Base-by-base conservation (phyloP, 2,888 invertebrate genomes). In the Slavum lentiscoides region DNA sequence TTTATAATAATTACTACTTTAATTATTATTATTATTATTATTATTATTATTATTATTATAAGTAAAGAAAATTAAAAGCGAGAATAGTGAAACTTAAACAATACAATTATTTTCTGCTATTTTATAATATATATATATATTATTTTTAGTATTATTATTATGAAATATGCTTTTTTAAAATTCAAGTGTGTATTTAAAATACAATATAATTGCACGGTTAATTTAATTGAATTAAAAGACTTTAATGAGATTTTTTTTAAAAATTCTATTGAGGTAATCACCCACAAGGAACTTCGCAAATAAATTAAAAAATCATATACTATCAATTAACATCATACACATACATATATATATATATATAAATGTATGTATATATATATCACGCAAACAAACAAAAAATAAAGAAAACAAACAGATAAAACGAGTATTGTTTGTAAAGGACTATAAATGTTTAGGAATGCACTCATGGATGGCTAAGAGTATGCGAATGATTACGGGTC, bases 391-490 rank as follows among this genome's bases (percentile, higher is more conserved):
- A 77, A 77, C 62, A 62, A 70, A 53, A 70, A 77, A 53, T 70
- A 77, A 70, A 69, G 69, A 76, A 76, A 77, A 77, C 61, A 70
- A 77, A 70, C 62, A 53, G 69, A 77, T 55, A 77, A 49, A 77
- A 69, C 55, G 39, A 77, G 61, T 69, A 69, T 77, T 69, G 61
- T 30, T 76, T 68, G 30, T 15, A 68, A 68, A 76, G 61, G 68
- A 76, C 76, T 61, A 76, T 59, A 68, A 9, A 68, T 76, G 59
- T 62, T 69, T 77, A 77, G 77, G 77, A 77, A 77, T 77, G 77
- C 77, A 77, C 77, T 77, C 62, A 58, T 55, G 62, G 70, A 77
- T 77, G 77, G 62, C 69, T 77, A 76, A 68, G 68, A 69, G 62
- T 77, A 53, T 62, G 70, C 62, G 68, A 70, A 77, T 70, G 77